These are phyloP conservation scores for Cryptus armator DNA, from an alignment of 2,888 invertebrate genomes.

Conservation along the genomic window DNA sequence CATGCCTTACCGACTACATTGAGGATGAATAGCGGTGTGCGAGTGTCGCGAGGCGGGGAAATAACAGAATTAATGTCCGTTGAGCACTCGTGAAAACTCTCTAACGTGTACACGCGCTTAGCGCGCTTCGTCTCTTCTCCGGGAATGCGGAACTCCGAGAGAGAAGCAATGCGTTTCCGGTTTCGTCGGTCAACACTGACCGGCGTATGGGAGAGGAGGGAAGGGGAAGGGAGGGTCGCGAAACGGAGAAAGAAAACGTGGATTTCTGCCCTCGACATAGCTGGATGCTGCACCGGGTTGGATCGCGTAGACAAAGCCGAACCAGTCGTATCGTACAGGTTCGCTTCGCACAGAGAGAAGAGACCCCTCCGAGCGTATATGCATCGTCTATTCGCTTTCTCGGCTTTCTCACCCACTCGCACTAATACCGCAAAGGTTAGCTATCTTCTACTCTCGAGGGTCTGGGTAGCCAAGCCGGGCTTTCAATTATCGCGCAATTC, in stretches of 20 bases:
- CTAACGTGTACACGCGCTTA: neutral
- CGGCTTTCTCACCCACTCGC: neutral
- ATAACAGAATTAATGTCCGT: slow-evolving; percentile 24
- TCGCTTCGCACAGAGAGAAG: neutral
- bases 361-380: neutral
- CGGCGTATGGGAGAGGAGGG: neutral
- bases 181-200: slow-evolving; percentile 4
- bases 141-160: neutral
- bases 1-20: neutral
- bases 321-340: neutral
- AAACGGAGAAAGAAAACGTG: neutral
- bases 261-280: neutral
- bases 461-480: slow-evolving; percentile 72
- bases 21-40: neutral
- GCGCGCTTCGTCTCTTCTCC: neutral
- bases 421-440: neutral
- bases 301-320: neutral
- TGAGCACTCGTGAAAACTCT: slow-evolving; percentile 1
- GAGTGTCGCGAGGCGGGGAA: slow-evolving; percentile 12
- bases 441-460: slow-evolving; percentile 69
- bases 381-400: neutral
- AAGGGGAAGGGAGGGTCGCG: neutral
- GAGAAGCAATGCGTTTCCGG: neutral
- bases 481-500: slow-evolving; percentile 82
- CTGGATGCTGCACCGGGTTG: neutral